Evolutionary conservation across 2,113 vertebrate species (phyloP).

Genomic region (Tangachromis dhanisi): DNA sequence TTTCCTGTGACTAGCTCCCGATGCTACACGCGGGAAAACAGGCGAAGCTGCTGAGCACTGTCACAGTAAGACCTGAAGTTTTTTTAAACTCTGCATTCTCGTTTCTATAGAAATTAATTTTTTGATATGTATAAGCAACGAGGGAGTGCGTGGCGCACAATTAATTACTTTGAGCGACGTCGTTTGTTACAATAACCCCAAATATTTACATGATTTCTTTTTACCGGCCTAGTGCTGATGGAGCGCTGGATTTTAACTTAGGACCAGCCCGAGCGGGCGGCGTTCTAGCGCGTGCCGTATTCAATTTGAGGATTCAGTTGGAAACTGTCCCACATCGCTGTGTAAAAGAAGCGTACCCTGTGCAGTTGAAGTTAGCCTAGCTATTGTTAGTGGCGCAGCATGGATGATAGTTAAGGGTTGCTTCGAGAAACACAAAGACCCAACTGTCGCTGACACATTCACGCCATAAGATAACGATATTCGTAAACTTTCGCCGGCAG

Average conservation of each 20-base stretch:
- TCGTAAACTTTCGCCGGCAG: neutral
- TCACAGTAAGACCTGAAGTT: slow-evolving; percentile 50
- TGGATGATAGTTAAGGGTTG: neutral
- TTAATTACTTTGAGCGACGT: neutral
- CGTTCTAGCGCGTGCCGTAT: neutral
- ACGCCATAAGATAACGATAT: no score
- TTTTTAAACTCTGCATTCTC: neutral
- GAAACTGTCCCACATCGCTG: rapidly evolving
- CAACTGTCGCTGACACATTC: neutral
- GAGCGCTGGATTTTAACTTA: neutral
- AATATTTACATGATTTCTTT: neutral
- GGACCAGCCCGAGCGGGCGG: neutral
- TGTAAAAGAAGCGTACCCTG: neutral
- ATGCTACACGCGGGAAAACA: slow-evolving; percentile 77
- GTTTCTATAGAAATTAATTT: rapidly evolving
- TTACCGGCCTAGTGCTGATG: slow-evolving; percentile 6
- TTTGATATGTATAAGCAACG: rapidly evolving
- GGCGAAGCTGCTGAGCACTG: slow-evolving; percentile 27
- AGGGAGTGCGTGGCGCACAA: rapidly evolving
- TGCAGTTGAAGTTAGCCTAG: slow-evolving; percentile 28
- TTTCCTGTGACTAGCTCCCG: slow-evolving; percentile 67
- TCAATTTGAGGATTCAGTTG: neutral
- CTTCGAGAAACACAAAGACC: neutral
- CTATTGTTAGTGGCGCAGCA: slow-evolving; percentile 5
- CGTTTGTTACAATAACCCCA: neutral